Evolutionary conservation across 2,113 vertebrate species (phyloP).

Genomic region (Laterallus jamaicensis): DNA sequence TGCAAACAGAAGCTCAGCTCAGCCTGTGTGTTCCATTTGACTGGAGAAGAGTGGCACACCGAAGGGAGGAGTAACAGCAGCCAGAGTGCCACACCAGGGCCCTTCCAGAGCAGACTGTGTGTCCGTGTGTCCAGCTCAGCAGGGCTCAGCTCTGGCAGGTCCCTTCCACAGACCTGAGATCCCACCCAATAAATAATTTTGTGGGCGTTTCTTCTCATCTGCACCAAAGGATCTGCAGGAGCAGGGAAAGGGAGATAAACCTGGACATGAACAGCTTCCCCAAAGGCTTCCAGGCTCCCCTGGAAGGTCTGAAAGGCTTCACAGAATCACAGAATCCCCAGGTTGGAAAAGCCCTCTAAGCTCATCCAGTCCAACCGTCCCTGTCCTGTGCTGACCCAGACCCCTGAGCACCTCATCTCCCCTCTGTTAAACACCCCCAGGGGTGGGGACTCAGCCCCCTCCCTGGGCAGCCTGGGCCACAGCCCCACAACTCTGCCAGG

Average conservation of each 20-base stretch:
- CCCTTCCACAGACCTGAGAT: background rate
- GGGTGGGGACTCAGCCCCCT: too few species aligned
- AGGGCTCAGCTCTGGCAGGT: background rate
- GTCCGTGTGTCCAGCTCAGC: rapidly evolving
- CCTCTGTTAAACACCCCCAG: too few species aligned
- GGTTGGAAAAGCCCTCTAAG: too few species aligned
- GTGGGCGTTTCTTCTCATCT: background rate
- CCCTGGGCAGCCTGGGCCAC: too few species aligned
- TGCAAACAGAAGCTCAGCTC: too few species aligned
- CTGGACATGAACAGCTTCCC: too few species aligned
- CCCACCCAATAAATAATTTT: too few species aligned
- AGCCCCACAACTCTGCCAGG: too few species aligned
- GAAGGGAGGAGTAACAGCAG: rapidly evolving
- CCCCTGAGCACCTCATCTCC: too few species aligned
- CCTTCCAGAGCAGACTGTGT: rapidly evolving
- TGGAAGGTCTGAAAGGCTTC: background rate
- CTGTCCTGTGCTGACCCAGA: too few species aligned
- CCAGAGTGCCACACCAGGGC: background rate
- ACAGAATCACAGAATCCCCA: rapidly evolving
- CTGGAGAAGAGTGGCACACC: background rate
- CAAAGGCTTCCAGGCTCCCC: background rate
- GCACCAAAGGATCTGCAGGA: background rate
- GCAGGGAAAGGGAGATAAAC: background rate
- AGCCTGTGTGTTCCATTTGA: too few species aligned
- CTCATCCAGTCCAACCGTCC: too few species aligned